Conservation (phyloP, 2,113 vertebrate species). For the Aphyosemion australe region DNA sequence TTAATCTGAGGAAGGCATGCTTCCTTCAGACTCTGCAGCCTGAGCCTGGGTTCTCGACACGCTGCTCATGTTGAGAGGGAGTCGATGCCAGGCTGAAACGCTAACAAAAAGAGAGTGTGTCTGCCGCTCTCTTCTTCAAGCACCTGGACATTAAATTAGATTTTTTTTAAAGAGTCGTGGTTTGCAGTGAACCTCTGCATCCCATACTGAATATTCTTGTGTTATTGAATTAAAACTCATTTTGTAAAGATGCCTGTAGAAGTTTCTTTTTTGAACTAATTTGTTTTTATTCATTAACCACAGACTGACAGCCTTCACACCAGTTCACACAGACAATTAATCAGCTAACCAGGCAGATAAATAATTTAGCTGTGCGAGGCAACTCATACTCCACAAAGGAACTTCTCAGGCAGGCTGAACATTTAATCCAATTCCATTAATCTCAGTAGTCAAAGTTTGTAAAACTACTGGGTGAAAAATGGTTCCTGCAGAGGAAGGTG, state of each 20-base stretch:
- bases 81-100: not conserved
- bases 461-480: not conserved
- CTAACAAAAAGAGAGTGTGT: slow-evolving; percentile 1
- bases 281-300: no score
- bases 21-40: slow-evolving; percentile 50
- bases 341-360: not conserved
- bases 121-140: no score
- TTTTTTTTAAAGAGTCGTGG: slow-evolving; percentile 30
- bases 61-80: slow-evolving; percentile 5
- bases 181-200: slow-evolving; percentile 3
- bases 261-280: no score
- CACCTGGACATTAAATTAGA: slow-evolving; percentile 53
- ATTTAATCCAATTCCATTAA: not conserved
- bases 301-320: no score
- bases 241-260: no score
- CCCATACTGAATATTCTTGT: slow-evolving; percentile 5
- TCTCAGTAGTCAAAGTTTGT: slow-evolving; percentile 1
- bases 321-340: no score
- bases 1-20: slow-evolving; percentile 63
- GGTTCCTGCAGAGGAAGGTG: not conserved
- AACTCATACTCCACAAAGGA: not conserved
- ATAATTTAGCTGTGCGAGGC: not conserved
- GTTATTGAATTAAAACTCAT: no score
- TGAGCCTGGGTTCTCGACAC: slow-evolving; percentile 27
- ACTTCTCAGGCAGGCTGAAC: not conserved